Evolutionary conservation across 37 sponge, comb jelly and placozoan genomes (phyloP), one percentile per base, ranked within the genome.

Genomic region (Bolinopsis microptera): DNA sequence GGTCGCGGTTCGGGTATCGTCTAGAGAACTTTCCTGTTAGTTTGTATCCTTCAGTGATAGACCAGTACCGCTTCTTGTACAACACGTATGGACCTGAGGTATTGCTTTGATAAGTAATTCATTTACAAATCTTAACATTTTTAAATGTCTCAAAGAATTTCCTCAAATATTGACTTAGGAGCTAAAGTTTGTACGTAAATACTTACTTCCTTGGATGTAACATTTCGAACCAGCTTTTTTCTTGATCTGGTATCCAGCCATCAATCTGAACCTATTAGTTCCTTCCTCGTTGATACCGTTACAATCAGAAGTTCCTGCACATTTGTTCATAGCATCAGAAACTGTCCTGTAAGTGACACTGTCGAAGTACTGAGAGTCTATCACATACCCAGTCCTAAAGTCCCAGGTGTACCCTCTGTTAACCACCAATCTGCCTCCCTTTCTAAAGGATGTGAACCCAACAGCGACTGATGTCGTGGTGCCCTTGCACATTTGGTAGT

Each of bases 171-270:
- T 13, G 31, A 72, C n/a, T 30, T 72, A 24, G 26, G n/a, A n/a
- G n/a, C n/a, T n/a, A n/a, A n/a, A n/a, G n/a, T n/a, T n/a, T n/a
- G n/a, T n/a, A n/a, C n/a, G 5, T 72, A 28, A 72, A 30, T n/a
- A 72, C 75, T 72, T 21, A 72, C 75, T 72, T 72, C 75, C 75
- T 72, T 72, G 75, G 31, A 72, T 72, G 5, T 28, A 72, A 21
- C 75, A 72, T 5, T 5, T n/a, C 2, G 27, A 72, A 2, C 75
- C 75, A 8, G 3, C 31, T 21, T 72, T 72, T 8, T 8, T 72
- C 3, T 5, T 72, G 13, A 21, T 2, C 5, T 8, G 5, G 5
- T n/a, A 30, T 30, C 75, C 75, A 72, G 31, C 18, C 31, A 30
- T n/a, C 75, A 72, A n/a, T 28, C 75, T 72, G 75, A 72, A 72